Base-by-base conservation (phyloP, 2,888 invertebrate genomes). In the Halictus ligatus region DNA sequence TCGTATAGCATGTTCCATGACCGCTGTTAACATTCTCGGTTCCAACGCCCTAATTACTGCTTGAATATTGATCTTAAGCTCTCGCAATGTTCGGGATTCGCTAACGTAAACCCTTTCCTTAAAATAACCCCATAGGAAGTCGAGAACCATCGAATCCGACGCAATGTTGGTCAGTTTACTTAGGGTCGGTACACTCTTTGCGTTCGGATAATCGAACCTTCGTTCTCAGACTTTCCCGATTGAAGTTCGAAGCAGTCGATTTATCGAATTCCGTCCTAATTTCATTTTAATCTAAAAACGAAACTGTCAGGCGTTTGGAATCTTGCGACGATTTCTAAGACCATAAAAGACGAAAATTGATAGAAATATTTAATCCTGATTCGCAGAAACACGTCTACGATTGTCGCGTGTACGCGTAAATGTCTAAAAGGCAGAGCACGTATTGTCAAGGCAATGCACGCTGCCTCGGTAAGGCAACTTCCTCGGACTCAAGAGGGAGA, bases 401-500 rank as follows among this genome's bases (percentile, higher is more conserved):
- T 35, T 64, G 6, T 15, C 18, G 7, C 8, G 15, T 29, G 15
- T 64, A 60, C 5, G 10, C 13, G 13, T 29, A 25, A 64, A 15
- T 7, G 35, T 7, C 60, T 18, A n/a, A n/a, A n/a, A n/a, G n/a
- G 15, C 21, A 8, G 50, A 54, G 21, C 50, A 29, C 67, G 67
- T 67, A 35, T 67, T 67, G 29, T 67, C 35, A 35, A 73, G 60
- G 64, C 64, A n/a, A 48, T 35, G 60, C 35, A 13, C 64, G 40
- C 25, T 4, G 60, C 54, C 74, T 60, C 29, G 35, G 21, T 35
- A 69, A 74, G 13, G 46, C 50, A 78, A 83, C 60, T 75, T 82
- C 69, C 71, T 48, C 43, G 50, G 64, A 48, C 84, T 72, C 43
- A 2, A 29, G 43, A 46, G 84, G 43, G 60, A 78, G 74, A 74